Percentiles rank a stretch among this genome's conserved stretches.
Conservation (phyloP, 1,140 invertebrate species). For the Drosophila bifasciata region DNA sequence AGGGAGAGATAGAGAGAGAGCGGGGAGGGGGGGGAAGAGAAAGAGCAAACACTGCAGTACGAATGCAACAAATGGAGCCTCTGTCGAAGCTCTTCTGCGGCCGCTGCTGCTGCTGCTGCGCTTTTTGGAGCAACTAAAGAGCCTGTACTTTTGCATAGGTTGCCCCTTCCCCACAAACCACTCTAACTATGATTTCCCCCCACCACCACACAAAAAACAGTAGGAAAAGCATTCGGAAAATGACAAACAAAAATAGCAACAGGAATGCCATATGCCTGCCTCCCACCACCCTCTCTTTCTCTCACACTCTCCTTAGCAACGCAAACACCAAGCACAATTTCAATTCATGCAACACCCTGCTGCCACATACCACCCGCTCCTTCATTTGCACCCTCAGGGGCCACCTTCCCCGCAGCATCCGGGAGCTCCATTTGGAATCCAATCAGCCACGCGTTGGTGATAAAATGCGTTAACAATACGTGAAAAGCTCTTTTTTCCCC, state of each 20-base stretch:
- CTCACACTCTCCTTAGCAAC: neutral
- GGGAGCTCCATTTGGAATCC: constrained; percentile 55
- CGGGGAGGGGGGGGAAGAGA: neutral
- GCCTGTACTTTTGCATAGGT: constrained; percentile 52
- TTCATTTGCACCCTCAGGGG: neutral
- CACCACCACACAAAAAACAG: constrained; percentile 26
- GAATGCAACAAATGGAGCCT: constrained; percentile 1
- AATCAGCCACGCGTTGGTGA: constrained; percentile 81
- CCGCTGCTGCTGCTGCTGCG: constrained; percentile 19
- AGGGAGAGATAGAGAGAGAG: constrained; percentile 4
- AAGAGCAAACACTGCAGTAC: constrained; percentile 23
- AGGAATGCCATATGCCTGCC: constrained; percentile 35
- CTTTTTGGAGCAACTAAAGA: constrained; percentile 50
- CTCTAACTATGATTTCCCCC: neutral
- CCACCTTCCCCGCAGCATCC: constrained; percentile 2
- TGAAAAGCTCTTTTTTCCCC: constrained; percentile 68
- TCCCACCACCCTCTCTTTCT: neutral
- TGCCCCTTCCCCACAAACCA: neutral
- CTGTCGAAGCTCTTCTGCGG: no score
- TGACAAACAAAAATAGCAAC: constrained; percentile 64
- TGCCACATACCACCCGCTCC: neutral
- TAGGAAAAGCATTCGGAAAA: constrained; percentile 52
- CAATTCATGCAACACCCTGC: constrained; percentile 26
- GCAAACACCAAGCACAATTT: constrained; percentile 34
- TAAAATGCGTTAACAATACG: constrained; percentile 82